Base-by-base conservation (phyloP, 2,888 invertebrate species). In the Andrena minutula region DNA sequence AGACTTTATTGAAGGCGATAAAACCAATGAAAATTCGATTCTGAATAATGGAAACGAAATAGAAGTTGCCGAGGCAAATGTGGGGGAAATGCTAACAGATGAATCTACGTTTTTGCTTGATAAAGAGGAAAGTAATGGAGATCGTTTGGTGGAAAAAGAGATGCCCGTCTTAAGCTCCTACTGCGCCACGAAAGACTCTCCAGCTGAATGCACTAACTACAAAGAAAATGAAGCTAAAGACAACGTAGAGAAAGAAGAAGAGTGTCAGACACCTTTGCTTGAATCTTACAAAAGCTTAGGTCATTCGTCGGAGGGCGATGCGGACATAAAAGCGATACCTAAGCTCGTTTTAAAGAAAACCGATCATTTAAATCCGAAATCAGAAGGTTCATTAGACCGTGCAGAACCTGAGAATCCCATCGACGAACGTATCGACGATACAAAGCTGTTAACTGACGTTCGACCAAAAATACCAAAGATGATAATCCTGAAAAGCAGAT, bases 391-490 rank as follows among this genome's bases (percentile, higher is more conserved):
- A 8, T 26, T 58, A 5, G 41, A 68, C 28, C 10, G 10, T 4
- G 23, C 16, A 10, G 58, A 82, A n/a, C 16, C 30, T 26, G 64
- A 61, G 10, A 53, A 47, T 61, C 23, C 26, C 16, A 30, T 32
- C 5, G 49, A 77, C n/a, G 68, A 5, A 10, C 77, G 16, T 16
- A 16, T 20, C 51, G 51, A 73, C 35, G 83, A 73, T n/a, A 16
- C 73, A 5, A 76, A 84, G 30, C 65, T 77, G 4, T 47, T 66
- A 1, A 58, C 74, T 0, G 84, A 75, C 7, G 66, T 72, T 4
- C 90, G 91, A 70, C 92, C 91, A 2, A 94, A 94, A 75, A 93
- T 94, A 87, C 94, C 94, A 58, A 94, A 93, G 79, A 93, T 94
- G 92, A 93, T 94, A 64, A 94, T 94, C 63, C 87, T 92, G 35